A percentile compares a stretch with the other conserved stretches of the same genome.
Evolutionary conservation across 2,113 vertebrate species (phyloP).

Genomic region (Brachyistius frenatus): DNA sequence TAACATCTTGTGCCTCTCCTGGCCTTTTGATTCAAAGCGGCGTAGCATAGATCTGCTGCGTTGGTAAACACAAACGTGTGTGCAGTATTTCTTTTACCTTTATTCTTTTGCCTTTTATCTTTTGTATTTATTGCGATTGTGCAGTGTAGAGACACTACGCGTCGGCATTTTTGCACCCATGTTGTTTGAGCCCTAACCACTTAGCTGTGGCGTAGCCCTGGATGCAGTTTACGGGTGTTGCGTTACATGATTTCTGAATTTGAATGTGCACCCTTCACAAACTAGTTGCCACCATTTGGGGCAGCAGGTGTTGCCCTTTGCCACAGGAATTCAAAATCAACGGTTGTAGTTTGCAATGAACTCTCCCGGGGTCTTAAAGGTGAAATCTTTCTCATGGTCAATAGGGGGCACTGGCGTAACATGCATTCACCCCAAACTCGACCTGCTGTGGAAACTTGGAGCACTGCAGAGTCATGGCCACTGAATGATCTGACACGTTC

Average conservation of each 20-base stretch:
- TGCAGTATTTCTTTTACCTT: neutral
- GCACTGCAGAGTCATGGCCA: conserved; percentile 69
- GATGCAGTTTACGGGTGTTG: conserved; percentile 7
- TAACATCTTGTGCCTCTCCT: neutral
- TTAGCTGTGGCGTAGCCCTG: too few relatives aligned
- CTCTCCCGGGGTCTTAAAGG: neutral
- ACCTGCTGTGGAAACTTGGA: conserved; percentile 25
- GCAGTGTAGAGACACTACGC: too few relatives aligned
- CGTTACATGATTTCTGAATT: neutral
- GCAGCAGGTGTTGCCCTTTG: neutral
- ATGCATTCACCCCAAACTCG: conserved; percentile 12
- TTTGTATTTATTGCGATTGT: too few relatives aligned
- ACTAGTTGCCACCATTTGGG: neutral
- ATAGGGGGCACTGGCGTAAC: conserved; percentile 68
- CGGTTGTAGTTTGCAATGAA: neutral
- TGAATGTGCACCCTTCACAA: neutral
- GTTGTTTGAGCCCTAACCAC: too few relatives aligned
- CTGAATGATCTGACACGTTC: conserved; percentile 59
- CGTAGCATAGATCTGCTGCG: neutral
- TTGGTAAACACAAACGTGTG: neutral
- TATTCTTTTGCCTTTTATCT: too few relatives aligned
- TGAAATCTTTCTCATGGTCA: conserved; percentile 11
- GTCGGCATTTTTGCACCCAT: too few relatives aligned
- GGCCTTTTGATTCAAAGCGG: neutral
- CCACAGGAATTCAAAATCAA: neutral